These are phyloP conservation scores for Lateolabrax maculatus DNA, from an alignment of 2,797 vertebrate species.

Conservation along the genomic window DNA sequence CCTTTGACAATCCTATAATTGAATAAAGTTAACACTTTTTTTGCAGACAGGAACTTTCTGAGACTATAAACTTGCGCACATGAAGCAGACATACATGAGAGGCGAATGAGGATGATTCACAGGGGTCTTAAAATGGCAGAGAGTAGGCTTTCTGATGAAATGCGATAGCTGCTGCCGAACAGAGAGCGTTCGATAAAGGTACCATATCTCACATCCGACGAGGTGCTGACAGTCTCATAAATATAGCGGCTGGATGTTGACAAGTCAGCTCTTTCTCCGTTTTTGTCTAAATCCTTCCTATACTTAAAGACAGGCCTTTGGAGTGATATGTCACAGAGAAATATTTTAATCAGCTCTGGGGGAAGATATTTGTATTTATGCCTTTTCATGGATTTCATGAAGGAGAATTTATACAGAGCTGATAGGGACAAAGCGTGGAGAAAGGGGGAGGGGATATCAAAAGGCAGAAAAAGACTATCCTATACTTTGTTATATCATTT, in stretches of 20 bases:
- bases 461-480: neutral
- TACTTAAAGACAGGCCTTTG: neutral
- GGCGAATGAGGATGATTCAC: conserved; percentile 6
- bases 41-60: conserved; percentile 1
- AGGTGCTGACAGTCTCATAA: conserved; percentile 43
- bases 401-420: neutral
- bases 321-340: conserved; percentile 14
- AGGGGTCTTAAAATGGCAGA: conserved; percentile 11
- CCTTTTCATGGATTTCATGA: neutral
- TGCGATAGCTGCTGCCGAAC: conserved; percentile 24
- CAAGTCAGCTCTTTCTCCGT: conserved; percentile 26
- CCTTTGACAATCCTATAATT: conserved; percentile 51
- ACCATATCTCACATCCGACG: neutral
- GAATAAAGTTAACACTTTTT: conserved; percentile 9
- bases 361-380: neutral
- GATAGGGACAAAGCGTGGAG: neutral
- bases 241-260: conserved; percentile 40
- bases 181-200: conserved; percentile 30
- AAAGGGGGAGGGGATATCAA: neutral
- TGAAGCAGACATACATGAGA: neutral
- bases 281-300: conserved; percentile 15
- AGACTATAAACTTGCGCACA: neutral
- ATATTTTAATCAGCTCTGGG: conserved; percentile 16
- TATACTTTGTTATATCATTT: neutral
- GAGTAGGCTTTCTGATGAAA: conserved; percentile 19